Conservation (phyloP, 2,797 vertebrate species). For the Podargus strigoides region DNA sequence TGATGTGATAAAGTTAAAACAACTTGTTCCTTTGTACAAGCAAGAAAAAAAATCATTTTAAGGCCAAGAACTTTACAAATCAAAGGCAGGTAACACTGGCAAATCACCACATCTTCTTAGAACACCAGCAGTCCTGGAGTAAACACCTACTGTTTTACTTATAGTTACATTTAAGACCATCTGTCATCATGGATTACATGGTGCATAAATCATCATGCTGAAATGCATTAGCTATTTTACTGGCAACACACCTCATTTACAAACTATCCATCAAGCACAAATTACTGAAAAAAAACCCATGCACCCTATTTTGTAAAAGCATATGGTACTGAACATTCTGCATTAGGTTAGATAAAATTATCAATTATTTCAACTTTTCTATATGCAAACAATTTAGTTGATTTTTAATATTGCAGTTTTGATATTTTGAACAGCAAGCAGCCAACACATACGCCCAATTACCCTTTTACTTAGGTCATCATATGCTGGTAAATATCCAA, state of each 20-base stretch:
- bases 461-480: slow-evolving; percentile 19
- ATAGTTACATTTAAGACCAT: slow-evolving; percentile 39
- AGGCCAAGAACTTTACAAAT: background rate
- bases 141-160: slow-evolving; percentile 59
- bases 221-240: slow-evolving; percentile 55
- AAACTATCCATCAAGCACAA: slow-evolving; percentile 27
- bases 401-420: slow-evolving; percentile 18
- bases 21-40: background rate
- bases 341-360: slow-evolving; percentile 23
- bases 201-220: slow-evolving; percentile 52
- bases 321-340: background rate
- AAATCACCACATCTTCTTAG: background rate
- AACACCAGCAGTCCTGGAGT: background rate
- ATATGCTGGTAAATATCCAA: background rate
- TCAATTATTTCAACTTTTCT: slow-evolving; percentile 14
- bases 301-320: background rate
- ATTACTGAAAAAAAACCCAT: background rate
- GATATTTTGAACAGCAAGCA: background rate
- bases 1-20: background rate
- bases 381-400: slow-evolving; percentile 21
- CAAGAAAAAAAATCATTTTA: background rate
- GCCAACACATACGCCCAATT: background rate
- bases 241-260: slow-evolving; percentile 41
- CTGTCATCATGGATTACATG: slow-evolving; percentile 49
- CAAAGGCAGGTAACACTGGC: background rate